Evolutionary conservation across 2,888 invertebrate genomes (phyloP), one percentile per base, ranked within the genome.

Genomic region (Andrena bicolor): DNA sequence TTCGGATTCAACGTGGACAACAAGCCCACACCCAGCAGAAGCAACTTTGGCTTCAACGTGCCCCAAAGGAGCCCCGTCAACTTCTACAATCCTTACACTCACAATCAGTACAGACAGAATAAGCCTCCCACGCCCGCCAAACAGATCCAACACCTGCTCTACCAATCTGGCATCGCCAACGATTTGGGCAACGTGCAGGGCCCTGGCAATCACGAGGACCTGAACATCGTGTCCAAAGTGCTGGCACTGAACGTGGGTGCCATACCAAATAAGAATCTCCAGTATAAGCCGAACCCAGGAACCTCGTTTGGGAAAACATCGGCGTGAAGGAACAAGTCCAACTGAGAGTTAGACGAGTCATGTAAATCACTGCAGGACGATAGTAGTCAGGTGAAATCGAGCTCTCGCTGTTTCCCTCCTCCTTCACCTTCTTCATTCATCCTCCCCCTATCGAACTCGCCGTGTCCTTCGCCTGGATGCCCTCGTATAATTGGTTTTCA

Each of bases 151-250:
- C 95, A 96, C 86, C 94, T 97, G 61, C 92, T 97, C 23, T 95
- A 95, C 68, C 96, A 96, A 92, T 96, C 96, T 66, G 97, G 97
- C 49, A 95, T 97, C 56, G 96, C 96, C 58, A 90, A 89, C 0
- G 93, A 93, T 49, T 83, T 94, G 10, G 90, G 91, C n/a, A 90
- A 88, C 20, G 83, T 82, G 16, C 91, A 87, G 8, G 90, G 91
- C 0, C 86, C 89, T 0, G 95, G 96, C 86, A 94, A 94, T 83
- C 95, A 96, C 76, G 97, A 97, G 92, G 97, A 97, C 93, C 94
- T 97, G 69, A 97, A 97, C 92, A 97, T 97, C 90, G 97, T 97
- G 49, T 96, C 97, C 63, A 97, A 97, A 94, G 97, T 97, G 80
- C 94, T 97, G 89, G 97, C 97, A 8, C 94, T 97, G 74, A 97